Evolutionary conservation across 1,140 invertebrate species (phyloP), one percentile per base, ranked within the genome.

Genomic region (Brevipalpus yothersi): DNA sequence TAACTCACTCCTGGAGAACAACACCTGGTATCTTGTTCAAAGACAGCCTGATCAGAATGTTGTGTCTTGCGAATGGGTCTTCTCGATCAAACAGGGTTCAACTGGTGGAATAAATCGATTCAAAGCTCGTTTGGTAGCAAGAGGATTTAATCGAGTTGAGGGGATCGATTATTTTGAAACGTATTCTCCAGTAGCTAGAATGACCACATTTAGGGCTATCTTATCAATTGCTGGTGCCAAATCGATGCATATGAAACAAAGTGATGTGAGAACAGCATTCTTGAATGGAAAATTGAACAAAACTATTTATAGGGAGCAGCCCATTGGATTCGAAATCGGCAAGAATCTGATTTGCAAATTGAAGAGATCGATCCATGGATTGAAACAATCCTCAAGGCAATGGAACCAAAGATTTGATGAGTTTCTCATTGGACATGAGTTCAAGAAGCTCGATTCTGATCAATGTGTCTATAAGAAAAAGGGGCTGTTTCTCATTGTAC

Each of bases 91-190:
- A 39, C 49, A 47, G 13, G n/a, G 56, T 43, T 13, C 21, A 23
- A 67, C 67, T 63, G 19, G 55, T 13, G 58, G 67, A 56, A 64
- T 67, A 41, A 63, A 67, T 58, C 64, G 68, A 57, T 67, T 67
- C 61, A 72, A 72, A 64, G 71, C 72, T n/a, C 60, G 71, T 40
- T 64, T 72, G 39, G 71, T 75, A 7, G 68, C 66, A 10, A 68
- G 68, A 62, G 72, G 72, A 0, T 73, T 64, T 56, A 60, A 59
- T 23, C 70, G 71, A 60, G 54, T 55, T 55, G 15, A 63, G n/a
- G 65, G 64, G 11, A 58, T 67, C 57, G 67, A 71, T 54, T 70
- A 63, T 60, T 41, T 65, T 51, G 69, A 72, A 63, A 69, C 67
- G 47, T 72, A 63, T 60, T 51, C 68, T n/a, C 66, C 69, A 45